A percentile compares a stretch with the other conserved stretches of the same genome.
These are phyloP conservation scores for Barbus barbus DNA, from an alignment of 2,113 vertebrate species.

Conservation along the genomic window DNA sequence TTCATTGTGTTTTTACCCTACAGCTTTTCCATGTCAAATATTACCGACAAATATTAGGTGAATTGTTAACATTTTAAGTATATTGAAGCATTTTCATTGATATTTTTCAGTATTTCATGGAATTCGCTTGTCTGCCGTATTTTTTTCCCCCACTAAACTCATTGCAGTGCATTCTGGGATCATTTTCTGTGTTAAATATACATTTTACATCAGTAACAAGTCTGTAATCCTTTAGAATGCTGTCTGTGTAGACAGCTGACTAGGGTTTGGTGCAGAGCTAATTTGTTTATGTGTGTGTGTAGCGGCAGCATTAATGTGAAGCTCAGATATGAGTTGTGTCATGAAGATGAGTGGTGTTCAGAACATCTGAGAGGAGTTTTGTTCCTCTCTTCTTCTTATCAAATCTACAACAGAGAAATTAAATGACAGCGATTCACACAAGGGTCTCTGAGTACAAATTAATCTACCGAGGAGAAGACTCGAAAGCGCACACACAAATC, in stretches of 20 bases:
- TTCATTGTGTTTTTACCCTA: no score
- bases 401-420: conserved; percentile 3
- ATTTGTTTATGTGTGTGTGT: not conserved
- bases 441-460: conserved; percentile 14
- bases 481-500: not conserved
- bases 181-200: not conserved
- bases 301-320: not conserved
- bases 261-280: not conserved
- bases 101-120: no score
- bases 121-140: not conserved
- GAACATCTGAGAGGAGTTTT: conserved; percentile 27
- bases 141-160: not conserved
- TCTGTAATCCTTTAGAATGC: not conserved
- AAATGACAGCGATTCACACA: conserved; percentile 18
- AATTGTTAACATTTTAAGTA: not conserved
- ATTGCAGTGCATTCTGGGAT: not conserved
- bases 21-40: no score
- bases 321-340: not conserved
- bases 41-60: not conserved
- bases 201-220: not conserved
- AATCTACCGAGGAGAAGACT: not conserved
- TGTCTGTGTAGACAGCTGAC: not conserved
- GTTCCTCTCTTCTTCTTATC: not conserved
- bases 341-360: conserved; percentile 14
- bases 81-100: not conserved